Evolutionary conservation across 2,888 invertebrate genomes (phyloP), one percentile per base, ranked within the genome.

Genomic region (Craniophora ligustri): DNA sequence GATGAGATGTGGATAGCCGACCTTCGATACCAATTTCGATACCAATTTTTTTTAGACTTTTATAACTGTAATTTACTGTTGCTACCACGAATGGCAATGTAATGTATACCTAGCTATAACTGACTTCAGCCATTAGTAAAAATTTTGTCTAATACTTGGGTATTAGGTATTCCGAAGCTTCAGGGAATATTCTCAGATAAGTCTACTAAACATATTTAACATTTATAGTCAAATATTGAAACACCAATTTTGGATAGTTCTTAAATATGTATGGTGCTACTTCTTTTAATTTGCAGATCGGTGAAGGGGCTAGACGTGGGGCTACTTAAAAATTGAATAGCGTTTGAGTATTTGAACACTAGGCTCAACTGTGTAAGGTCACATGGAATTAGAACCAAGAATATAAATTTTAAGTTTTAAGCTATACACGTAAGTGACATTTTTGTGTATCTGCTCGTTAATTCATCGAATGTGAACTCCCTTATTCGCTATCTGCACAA

Each of bases 101-200:
- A 13, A 35, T 34, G 6, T 16, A 26, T 16, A 32, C 8, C 5
- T 21, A 19, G 5, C 16, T 15, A 10, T 14, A 3, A 31, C 1
- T 38, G 18, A 59, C n/a, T 1, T 10, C 8, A 40, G 36, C 32
- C 34, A 34, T 66, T 47, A 49, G 15, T 13, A 16, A 10, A 58
- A 70, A 40, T 69, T 59, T 38, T 1, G 46, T 30, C 34, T 48
- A 38, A 48, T 45, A 44, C 38, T 50, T 46, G n/a, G n/a, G n/a
- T n/a, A 36, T 53, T 54, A 54, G 50, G 36, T 28, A n/a, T n/a
- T n/a, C n/a, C 19, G 26, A 42, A 18, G 51, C 59, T 40, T 48
- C 2, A 6, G 53, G 51, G 59, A 30, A 35, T 35, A 47, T 31
- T 36, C 57, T 49, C 32, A 13, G 31, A 16, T 57, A 57, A 57